Evolutionary conservation across 2,888 invertebrate genomes (phyloP).

Genomic region (Dermolepida albohirtum): DNA sequence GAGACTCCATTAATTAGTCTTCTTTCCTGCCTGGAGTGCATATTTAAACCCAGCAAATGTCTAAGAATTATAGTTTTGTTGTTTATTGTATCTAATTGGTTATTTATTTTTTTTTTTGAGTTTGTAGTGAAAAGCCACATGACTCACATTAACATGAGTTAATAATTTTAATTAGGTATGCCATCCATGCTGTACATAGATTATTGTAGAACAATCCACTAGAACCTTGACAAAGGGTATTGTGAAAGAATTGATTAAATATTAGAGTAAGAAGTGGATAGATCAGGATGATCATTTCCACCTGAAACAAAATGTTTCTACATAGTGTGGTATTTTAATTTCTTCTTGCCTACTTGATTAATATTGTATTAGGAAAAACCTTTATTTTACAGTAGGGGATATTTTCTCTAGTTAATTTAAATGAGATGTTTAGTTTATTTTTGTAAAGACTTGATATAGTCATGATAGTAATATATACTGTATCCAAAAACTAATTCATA

Average conservation of each 20-base stretch:
- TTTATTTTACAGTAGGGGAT: not conserved
- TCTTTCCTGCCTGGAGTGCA: too few species aligned
- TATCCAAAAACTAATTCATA: constrained; percentile 54
- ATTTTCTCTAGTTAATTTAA: too few species aligned
- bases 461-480: constrained; percentile 41
- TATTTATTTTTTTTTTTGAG: not conserved
- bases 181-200: not conserved
- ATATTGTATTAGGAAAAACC: constrained; percentile 29
- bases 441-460: too few species aligned
- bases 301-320: constrained; percentile 45
- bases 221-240: too few species aligned
- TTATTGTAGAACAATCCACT: too few species aligned
- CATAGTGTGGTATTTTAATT: constrained; percentile 34
- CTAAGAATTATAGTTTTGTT: not conserved
- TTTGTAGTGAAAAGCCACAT: not conserved
- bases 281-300: too few species aligned
- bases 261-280: too few species aligned
- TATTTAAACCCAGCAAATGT: constrained; percentile 14
- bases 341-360: constrained; percentile 40
- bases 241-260: too few species aligned
- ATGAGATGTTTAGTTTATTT: too few species aligned
- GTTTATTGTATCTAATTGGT: not conserved
- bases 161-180: constrained; percentile 28
- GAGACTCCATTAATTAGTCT: too few species aligned
- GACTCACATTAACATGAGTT: not conserved